These are phyloP conservation scores for Spodoptera exigua DNA, from an alignment of 2,888 invertebrate genomes.

Conservation along the genomic window DNA sequence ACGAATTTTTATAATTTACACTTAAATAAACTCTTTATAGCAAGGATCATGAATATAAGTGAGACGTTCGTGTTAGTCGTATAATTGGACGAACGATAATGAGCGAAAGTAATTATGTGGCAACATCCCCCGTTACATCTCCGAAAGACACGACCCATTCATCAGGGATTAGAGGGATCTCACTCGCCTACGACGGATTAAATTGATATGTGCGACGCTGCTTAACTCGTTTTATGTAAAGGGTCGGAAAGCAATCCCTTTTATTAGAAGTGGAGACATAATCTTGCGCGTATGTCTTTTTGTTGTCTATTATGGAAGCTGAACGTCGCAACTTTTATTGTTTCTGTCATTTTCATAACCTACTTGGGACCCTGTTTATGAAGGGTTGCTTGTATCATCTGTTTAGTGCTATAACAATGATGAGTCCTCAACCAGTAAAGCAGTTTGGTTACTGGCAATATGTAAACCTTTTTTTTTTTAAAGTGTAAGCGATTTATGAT, in stretches of 20 bases:
- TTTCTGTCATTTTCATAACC: constrained; percentile 70
- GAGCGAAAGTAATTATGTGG: constrained; percentile 84
- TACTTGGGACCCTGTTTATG: constrained; percentile 69
- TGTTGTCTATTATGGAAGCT: constrained; percentile 75
- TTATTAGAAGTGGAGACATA: constrained; percentile 83
- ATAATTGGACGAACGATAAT: constrained; percentile 68
- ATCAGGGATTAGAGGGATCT: constrained; percentile 82
- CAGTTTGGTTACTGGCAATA: too few species aligned
- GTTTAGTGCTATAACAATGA: constrained; percentile 55
- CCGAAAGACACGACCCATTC: constrained; percentile 76
- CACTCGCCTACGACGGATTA: constrained; percentile 81
- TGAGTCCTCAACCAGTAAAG: background rate
- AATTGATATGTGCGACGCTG: constrained; percentile 85
- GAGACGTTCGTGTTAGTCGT: constrained; percentile 53
- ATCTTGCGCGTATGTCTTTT: constrained; percentile 81
- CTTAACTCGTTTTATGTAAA: constrained; percentile 84
- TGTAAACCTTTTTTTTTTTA: too few species aligned
- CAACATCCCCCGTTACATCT: constrained; percentile 80
- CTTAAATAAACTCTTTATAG: constrained; percentile 28
- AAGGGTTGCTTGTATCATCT: constrained; percentile 60
- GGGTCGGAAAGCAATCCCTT: constrained; percentile 83
- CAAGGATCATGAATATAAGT: constrained; percentile 19
- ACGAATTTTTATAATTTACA: constrained; percentile 28
- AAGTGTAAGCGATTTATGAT: too few species aligned
- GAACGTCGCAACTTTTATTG: constrained; percentile 74